Evolutionary conservation across 2,113 vertebrate species (phyloP), one percentile per base, ranked within the genome.

Genomic region (Hydrolagus affinis): DNA sequence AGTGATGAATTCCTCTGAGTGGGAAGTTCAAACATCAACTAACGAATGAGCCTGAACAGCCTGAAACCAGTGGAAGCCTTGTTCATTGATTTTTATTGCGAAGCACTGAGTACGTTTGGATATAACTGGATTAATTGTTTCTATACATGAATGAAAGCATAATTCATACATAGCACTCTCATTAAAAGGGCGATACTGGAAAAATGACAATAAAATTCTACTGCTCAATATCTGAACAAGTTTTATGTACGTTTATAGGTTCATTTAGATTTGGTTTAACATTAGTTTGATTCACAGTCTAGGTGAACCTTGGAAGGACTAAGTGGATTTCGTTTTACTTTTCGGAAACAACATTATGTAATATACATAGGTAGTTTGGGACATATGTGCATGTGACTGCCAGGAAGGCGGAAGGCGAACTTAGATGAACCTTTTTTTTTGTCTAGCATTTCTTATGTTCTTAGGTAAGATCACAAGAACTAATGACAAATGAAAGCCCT

Each of bases 1-100:
- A 90, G 89, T 90, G 90, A 94, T 92, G 92, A 92, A 94, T 93
- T 89, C 91, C 88, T 86, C 88, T 91, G 86, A 86, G 87, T 68
- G 28, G 73, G 28, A 83, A 68, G 25, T 32, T 21, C 28, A 66
- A 66, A 83, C 25, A 32, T 30, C 60, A 66, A 10, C 10, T 60
- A n/a, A n/a, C n/a, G n/a, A n/a, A n/a, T n/a, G n/a, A n/a, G n/a
- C n/a, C n/a, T n/a, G n/a, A n/a, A n/a, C n/a, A n/a, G n/a, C 25
- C 32, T 32, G 44, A 15, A 30, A 30, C 60, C 66, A 19, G 2
- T 19, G 62, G 30, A 66, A 32, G 14, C 28, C 14, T 83, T 32
- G 19, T 23, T 3, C 11, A 66, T 68, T 68, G 60, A 83, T 10
- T 66, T 56, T 83, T 66, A 30, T 30, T 66, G 59, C 14, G 8